phyloP scores from a whole-genome alignment of 2,113 vertebrate genomes.

The Scomber scombrus region DNA sequence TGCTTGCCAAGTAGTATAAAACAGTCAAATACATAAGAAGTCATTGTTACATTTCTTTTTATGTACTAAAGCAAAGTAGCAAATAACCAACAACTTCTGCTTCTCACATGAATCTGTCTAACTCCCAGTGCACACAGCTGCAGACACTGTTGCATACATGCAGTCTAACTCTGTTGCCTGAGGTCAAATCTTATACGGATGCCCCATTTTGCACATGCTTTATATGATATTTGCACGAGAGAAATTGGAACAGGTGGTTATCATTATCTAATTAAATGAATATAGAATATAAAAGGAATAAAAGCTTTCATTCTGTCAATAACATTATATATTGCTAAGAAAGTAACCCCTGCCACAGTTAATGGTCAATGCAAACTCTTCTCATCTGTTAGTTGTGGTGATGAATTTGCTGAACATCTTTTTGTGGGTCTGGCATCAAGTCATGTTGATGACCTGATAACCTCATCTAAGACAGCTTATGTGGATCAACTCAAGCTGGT shows the following conservation, averaged over 20 bases:
- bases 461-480: not conserved
- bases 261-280: no score
- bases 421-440: not conserved
- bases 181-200: not conserved
- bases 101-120: not conserved
- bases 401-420: not conserved
- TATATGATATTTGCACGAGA: no score
- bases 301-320: no score
- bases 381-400: not conserved
- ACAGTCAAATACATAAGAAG: no score
- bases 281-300: no score
- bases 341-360: not conserved
- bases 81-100: not conserved
- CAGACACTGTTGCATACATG: not conserved
- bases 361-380: not conserved
- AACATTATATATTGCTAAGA: no score
- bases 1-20: no score
- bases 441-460: not conserved
- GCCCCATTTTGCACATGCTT: no score
- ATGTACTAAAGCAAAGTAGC: not conserved
- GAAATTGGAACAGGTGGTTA: no score
- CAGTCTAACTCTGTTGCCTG: not conserved
- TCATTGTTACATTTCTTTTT: no score
- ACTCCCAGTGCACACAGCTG: not conserved
- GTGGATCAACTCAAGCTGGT: not conserved